These are phyloP conservation scores for Phymatocera aterrima DNA, from an alignment of 2,888 invertebrate genomes.

Conservation along the genomic window DNA sequence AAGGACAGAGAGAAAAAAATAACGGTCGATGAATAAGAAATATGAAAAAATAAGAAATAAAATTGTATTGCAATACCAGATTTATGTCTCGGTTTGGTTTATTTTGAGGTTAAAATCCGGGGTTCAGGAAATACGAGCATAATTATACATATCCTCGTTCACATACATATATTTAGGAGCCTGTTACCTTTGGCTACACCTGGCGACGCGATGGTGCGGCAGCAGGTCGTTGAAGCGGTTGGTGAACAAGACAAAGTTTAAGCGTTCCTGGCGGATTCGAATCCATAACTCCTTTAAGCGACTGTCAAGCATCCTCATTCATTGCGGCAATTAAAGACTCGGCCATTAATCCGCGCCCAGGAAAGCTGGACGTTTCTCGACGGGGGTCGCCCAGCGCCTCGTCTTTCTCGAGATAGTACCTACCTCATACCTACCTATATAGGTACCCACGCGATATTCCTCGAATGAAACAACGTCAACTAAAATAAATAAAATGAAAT, in stretches of 20 bases:
- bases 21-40: no score
- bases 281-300: conserved; percentile 50
- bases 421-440: no score
- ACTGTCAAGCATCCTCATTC: conserved; percentile 42
- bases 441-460: conserved; percentile 43
- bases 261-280: conserved; percentile 32
- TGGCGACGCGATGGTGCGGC: no score
- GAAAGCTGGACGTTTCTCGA: conserved; percentile 53
- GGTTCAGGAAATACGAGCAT: background rate
- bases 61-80: no score
- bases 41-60: no score
- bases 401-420: conserved; percentile 41
- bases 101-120: background rate
- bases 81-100: no score
- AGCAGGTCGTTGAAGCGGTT: background rate
- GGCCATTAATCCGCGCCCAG: conserved; percentile 55
- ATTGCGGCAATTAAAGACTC: conserved; percentile 57
- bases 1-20: no score
- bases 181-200: background rate
- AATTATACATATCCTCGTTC: no score
- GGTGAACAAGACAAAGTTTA: conserved; percentile 10
- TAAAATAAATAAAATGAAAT: conserved; percentile 38
- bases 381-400: conserved; percentile 48
- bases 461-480: conserved; percentile 50
- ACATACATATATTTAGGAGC: background rate